Evolutionary conservation across 2,888 invertebrate species (phyloP), one percentile per base, ranked within the genome.

Genomic region (Lamellibrachia columna): DNA sequence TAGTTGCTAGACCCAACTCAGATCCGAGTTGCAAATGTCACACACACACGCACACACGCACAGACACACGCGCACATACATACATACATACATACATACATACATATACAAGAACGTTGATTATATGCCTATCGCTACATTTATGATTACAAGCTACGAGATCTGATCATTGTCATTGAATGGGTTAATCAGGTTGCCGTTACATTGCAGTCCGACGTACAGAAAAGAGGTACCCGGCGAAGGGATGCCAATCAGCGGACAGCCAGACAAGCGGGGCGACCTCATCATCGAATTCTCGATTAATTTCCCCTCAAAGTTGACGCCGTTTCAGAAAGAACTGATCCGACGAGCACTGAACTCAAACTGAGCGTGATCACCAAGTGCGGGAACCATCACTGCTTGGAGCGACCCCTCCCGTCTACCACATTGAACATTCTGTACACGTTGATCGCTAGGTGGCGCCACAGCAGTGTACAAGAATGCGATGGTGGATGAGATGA

Each of bases 251-350:
- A 92, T 96, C 7, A 95, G 96, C 55, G 93, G 95, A 40, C 94
- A 96, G 53, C 96, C 96, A 7, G 94, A 94, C 90, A 93, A 95
- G 94, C 96, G 95, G 94, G 97, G 97, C 91, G 96, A 97, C 94
- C 95, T 97, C 90, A 95, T 96, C 91, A 96, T 97, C 55, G 96
- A 96, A 93, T 97, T 97, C 94, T 95, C 96, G 94, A 96, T 96
- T 93, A 95, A 95, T 93, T 97, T 96, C 93, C 97, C 96, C 28
- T 93, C 93, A 40, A 94, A 95, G 7, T 94, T 97, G 58, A 94
- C 96, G 53, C 95, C 96, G 22, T 96, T 96, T 58, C 95, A 95
- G 94, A 96, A 96, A 94, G 95, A 96, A 55, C 94, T 96, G 40
- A 95, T 96, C 90, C 94, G 95, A 92, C 94, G 94, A 93, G 96